phyloP scores from a whole-genome alignment of 2,113 vertebrate genomes.

The Madoqua kirkii region DNA sequence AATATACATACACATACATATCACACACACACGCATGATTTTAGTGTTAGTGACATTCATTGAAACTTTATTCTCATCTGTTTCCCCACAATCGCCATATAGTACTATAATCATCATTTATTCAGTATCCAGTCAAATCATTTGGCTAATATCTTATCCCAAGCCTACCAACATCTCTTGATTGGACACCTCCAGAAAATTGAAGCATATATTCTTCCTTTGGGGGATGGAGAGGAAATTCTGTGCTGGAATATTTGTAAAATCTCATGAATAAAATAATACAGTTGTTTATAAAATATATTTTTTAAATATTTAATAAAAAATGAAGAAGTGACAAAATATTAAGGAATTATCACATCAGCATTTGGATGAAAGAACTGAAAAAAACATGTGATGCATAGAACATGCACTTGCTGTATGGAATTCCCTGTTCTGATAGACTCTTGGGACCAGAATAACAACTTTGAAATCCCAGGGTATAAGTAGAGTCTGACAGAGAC shows the following conservation, averaged over 20 bases:
- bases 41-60: background rate
- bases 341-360: background rate
- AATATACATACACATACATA: background rate
- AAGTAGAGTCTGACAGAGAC: background rate
- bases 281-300: background rate
- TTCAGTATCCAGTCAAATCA: background rate
- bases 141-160: background rate
- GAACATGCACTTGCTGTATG: background rate
- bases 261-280: background rate
- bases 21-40: background rate
- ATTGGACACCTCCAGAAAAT: background rate
- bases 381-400: background rate
- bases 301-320: background rate
- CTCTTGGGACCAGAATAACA: background rate
- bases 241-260: background rate
- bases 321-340: background rate
- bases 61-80: background rate
- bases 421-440: background rate
- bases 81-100: background rate
- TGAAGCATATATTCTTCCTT: background rate
- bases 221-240: background rate
- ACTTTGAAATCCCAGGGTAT: background rate
- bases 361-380: background rate
- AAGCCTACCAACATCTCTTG: background rate
- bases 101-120: background rate